Evolutionary conservation across 2,797 vertebrate genomes (phyloP), one percentile per base, ranked within the genome.

Genomic region (Sebastes hubbsi): DNA sequence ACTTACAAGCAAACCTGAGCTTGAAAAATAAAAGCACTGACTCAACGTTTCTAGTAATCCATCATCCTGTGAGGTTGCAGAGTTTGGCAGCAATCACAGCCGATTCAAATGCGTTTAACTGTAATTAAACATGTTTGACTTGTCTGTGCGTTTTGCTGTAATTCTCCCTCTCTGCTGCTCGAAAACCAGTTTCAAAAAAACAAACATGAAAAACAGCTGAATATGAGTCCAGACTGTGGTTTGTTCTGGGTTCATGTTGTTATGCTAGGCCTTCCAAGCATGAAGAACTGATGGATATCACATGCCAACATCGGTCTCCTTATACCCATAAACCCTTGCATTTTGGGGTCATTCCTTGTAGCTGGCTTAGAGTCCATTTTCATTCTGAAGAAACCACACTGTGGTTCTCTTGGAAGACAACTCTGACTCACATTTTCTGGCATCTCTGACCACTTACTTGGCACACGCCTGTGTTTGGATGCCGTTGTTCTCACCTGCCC

Each of bases 361-460:
- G 70, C 62, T 83, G 85, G 87, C 58, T 49, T 22, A 13, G 36
- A 58, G 55, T 54, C 49, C 71, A 30, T 85, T 86, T 87, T 86
- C 77, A 85, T 81, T 86, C 67, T 77, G 77, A 73, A 77, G 22
- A 77, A 82, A 90, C 86, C 86, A 29, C 78, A 55, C 30, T 78
- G 86, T 9, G 80, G 83, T 80, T 61, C 58, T 77, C 75, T 42
- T 80, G 77, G 76, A 88, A 70, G 77, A 85, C 27, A 29, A 81
- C 61, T 58, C 83, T 92, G 91, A 93, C 86, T 93, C 91, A 93
- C 71, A 90, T 78, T 92, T 90, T 92, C 92, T 92, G 90, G 89
- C 82, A 87, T 63, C 56, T 78, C 76, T 72, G 65, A 77, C 80
- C 68, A 80, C 68, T 70, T 72, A 55, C 80, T 88, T 90, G 80